phyloP scores from a whole-genome alignment of 2,888 invertebrate genomes.

The Periphyllus acericola region DNA sequence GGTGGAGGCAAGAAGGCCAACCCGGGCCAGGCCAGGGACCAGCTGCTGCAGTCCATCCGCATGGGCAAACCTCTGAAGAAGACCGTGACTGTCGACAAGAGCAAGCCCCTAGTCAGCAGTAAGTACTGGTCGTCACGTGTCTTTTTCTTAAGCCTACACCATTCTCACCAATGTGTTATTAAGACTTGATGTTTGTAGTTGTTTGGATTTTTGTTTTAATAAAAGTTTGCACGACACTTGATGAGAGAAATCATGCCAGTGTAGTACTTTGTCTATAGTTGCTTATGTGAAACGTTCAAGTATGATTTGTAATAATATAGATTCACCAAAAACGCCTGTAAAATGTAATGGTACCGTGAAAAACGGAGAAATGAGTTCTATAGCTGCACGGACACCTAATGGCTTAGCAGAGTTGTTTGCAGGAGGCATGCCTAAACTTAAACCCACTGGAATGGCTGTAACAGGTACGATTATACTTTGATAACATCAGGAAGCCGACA shows the following conservation, averaged over 20 bases:
- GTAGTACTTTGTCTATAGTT: constrained; percentile 19
- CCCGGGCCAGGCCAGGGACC: constrained; percentile 72
- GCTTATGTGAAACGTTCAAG: constrained; percentile 54
- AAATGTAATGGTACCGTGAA: constrained; percentile 52
- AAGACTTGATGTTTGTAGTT: background rate
- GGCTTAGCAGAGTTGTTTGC: constrained; percentile 81
- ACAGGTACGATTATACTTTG: constrained; percentile 59
- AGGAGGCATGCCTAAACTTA: constrained; percentile 84
- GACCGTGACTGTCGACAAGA: constrained; percentile 89
- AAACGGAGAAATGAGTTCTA: constrained; percentile 52
- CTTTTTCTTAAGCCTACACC: background rate
- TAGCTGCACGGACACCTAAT: constrained; percentile 63
- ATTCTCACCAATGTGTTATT: background rate
- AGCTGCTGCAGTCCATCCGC: constrained; percentile 83
- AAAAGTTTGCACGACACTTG: background rate
- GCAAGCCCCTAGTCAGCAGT: constrained; percentile 82
- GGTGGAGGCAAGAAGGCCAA: constrained; percentile 66
- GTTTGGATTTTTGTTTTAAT: background rate
- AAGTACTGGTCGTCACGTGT: constrained; percentile 66
- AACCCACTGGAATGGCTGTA: constrained; percentile 73
- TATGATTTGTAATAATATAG: constrained; percentile 49
- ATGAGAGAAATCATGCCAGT: constrained; percentile 23
- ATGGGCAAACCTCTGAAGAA: constrained; percentile 85
- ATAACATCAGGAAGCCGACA: constrained; percentile 22
- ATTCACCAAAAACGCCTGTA: constrained; percentile 58